phyloP scores from a whole-genome alignment of 2,888 invertebrate species.

The Andrena trimmerana region DNA sequence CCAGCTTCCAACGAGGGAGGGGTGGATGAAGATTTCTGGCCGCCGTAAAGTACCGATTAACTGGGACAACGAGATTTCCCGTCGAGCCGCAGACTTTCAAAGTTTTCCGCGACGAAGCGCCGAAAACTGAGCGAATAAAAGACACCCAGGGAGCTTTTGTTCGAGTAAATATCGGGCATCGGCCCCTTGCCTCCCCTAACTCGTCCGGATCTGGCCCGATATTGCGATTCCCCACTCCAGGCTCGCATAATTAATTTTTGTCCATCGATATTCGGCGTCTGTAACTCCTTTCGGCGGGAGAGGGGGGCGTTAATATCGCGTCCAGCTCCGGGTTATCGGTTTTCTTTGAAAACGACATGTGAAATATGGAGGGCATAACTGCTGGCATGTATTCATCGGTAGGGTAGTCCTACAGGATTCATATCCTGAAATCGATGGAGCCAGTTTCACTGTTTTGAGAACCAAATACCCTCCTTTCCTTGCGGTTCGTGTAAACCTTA shows the following conservation, averaged over 20 bases:
- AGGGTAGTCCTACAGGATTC: not conserved
- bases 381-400: not conserved
- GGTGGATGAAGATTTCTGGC: not conserved
- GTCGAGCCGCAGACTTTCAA: not conserved
- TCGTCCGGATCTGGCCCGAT: slow-evolving; percentile 24
- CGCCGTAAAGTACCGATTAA: not conserved
- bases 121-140: slow-evolving; percentile 10
- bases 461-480: not conserved
- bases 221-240: slow-evolving; percentile 37
- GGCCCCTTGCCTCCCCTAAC: slow-evolving; percentile 12
- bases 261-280: slow-evolving; percentile 64
- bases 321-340: slow-evolving; percentile 41
- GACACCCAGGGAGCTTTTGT: slow-evolving; percentile 13
- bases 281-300: slow-evolving; percentile 40
- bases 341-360: slow-evolving; percentile 47
- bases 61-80: not conserved
- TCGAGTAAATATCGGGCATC: slow-evolving; percentile 49
- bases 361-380: slow-evolving; percentile 45
- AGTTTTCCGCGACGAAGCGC: not conserved
- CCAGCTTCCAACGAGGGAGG: not conserved
- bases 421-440: slow-evolving; percentile 3
- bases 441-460: not conserved
- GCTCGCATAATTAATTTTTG: slow-evolving; percentile 65
- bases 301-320: slow-evolving; percentile 51
- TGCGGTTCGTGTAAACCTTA: not conserved